Base-by-base conservation (phyloP, 2,113 vertebrate genomes). In the human region DNA sequence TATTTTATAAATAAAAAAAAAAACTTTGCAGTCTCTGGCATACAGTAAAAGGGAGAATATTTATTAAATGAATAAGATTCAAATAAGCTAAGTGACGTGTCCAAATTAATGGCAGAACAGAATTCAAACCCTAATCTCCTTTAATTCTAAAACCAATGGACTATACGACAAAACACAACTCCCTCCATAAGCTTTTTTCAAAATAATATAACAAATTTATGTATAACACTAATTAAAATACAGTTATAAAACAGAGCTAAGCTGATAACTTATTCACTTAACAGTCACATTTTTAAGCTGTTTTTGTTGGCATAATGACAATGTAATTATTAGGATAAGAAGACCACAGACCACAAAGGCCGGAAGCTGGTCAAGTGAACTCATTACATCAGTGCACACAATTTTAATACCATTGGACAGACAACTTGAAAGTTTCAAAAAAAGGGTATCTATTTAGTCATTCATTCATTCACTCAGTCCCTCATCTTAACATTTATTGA, bases 1-100 rank as follows among this genome's bases (percentile, higher is more conserved):
- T 76, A 72, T 59, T 96, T 97, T 76, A 85, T 78, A 97, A 95
- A 81, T 64, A 40, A 68, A 35, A 35, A 35, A 30, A n/a, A 66
- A 94, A 92, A 80, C 17, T 84, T 72, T 50, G 9, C 13, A 85
- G 55, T 92, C 11, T 70, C 48, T 82, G 43, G 23, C n/a, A 92
- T 35, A 79, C 6, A 82, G 9, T 78, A 89, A 91, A 90, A 96
- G 78, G 75, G 22, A 32, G 95, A 95, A 70, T 23, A 94, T 59
- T 61, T 59, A 38, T 72, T 82, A 88, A 97, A 89, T 32, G 8
- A 86, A 4, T 70, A 96, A 91, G 78, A 96, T 20, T 84, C 82
- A 82, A 97, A 92, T 48, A 94, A 86, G 12, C 48, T 92, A 84
- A 59, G 25, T 68, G 3, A 94, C 6, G 55, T 93, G 9, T 81